Evolutionary conservation across 2,888 invertebrate species (phyloP).

Genomic region (Escarpia spicata): DNA sequence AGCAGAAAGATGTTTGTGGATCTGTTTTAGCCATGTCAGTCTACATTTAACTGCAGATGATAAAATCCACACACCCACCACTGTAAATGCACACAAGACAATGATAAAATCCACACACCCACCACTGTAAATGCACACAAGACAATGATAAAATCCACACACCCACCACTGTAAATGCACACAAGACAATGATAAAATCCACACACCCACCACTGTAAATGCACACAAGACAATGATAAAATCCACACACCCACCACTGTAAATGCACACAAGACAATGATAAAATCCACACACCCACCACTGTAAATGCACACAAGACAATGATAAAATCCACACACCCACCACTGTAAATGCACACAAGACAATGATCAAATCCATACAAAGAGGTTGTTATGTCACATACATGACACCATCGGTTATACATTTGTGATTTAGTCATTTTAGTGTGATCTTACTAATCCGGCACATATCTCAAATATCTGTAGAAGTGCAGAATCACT

Average conservation of each 20-base stretch:
- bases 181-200: not conserved
- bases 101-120: not conserved
- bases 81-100: not conserved
- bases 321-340: not conserved
- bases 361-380: not conserved
- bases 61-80: not conserved
- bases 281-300: not conserved
- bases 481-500: not conserved
- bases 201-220: not conserved
- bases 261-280: not conserved
- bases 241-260: not conserved
- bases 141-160: not conserved
- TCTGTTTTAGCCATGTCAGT: not conserved
- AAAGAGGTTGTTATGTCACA: not conserved
- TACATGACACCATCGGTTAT: not conserved
- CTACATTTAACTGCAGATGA: not conserved
- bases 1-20: not conserved
- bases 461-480: not conserved
- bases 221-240: not conserved
- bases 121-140: not conserved
- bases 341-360: not conserved
- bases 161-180: not conserved
- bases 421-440: not conserved
- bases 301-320: not conserved
- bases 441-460: not conserved